Conservation (phyloP, 2,113 vertebrate genomes). For the Hippocampus comes region DNA sequence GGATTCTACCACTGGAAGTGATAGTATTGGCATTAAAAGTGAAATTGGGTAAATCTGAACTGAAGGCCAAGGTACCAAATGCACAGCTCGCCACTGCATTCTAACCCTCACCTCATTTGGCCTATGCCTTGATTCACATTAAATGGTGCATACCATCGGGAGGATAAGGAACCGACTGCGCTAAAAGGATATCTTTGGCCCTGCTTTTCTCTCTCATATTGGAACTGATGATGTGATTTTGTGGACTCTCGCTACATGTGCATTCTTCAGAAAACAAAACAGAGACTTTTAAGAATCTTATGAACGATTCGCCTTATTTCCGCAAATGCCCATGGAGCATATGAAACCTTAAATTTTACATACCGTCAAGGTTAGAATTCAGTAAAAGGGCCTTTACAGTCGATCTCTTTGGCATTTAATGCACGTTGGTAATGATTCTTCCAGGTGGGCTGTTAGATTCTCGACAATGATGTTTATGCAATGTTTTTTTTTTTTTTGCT, state of each 20-base stretch:
- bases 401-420: not conserved
- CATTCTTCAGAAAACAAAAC: too few relatives aligned
- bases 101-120: not conserved
- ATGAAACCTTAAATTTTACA: not conserved
- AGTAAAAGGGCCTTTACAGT: not conserved
- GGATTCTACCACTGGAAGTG: not conserved
- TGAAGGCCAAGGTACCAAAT: not conserved
- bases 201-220: not conserved
- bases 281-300: not conserved
- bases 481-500: not conserved
- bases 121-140: not conserved
- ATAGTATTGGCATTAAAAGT: not conserved
- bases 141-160: not conserved
- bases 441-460: not conserved
- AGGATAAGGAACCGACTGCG: not conserved
- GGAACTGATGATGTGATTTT: not conserved
- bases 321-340: not conserved
- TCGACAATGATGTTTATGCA: not conserved
- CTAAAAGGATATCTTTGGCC: not conserved
- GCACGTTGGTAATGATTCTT: not conserved
- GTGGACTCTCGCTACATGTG: not conserved
- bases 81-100: not conserved
- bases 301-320: not conserved
- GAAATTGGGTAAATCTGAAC: not conserved
- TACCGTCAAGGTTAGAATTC: not conserved